phyloP scores from a whole-genome alignment of 2,797 vertebrate genomes.

The Martes flavigula region DNA sequence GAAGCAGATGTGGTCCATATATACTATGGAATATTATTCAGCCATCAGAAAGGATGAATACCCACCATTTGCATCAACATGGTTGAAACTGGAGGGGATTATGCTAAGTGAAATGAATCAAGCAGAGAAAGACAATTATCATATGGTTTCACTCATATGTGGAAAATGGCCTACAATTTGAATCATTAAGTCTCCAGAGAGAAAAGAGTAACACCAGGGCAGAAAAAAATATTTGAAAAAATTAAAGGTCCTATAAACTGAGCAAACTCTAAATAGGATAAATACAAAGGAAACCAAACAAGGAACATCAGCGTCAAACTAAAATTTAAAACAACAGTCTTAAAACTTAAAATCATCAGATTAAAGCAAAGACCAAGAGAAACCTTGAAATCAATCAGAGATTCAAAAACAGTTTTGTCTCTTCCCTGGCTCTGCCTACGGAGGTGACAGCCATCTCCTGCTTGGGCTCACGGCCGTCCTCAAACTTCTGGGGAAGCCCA shows the following conservation, averaged over 20 bases:
- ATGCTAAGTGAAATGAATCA: no score
- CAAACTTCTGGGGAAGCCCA: not conserved
- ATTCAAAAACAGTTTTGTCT: not conserved
- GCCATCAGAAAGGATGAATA: no score
- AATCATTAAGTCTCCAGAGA: not conserved
- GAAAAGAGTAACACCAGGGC: not conserved
- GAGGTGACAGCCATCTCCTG: not conserved
- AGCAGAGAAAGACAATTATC: no score
- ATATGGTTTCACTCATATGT: no score
- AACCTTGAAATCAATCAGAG: not conserved
- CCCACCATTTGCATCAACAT: no score
- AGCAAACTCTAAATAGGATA: not conserved
- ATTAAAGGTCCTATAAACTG: not conserved
- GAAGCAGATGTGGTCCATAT: no score
- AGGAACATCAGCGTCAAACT: not conserved
- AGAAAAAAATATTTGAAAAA: not conserved
- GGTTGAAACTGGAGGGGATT: no score
- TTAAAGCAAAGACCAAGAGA: not conserved
- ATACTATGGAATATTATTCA: no score
- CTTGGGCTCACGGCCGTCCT: not conserved
- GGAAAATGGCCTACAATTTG: not conserved
- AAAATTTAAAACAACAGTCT: not conserved
- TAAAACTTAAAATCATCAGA: not conserved
- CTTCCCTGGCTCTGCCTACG: not conserved
- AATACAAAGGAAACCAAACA: not conserved